A percentile compares a stretch with the other conserved stretches of the same genome.
Conservation (phyloP, 2,113 vertebrate genomes). For the Pogonocichla stellata region DNA sequence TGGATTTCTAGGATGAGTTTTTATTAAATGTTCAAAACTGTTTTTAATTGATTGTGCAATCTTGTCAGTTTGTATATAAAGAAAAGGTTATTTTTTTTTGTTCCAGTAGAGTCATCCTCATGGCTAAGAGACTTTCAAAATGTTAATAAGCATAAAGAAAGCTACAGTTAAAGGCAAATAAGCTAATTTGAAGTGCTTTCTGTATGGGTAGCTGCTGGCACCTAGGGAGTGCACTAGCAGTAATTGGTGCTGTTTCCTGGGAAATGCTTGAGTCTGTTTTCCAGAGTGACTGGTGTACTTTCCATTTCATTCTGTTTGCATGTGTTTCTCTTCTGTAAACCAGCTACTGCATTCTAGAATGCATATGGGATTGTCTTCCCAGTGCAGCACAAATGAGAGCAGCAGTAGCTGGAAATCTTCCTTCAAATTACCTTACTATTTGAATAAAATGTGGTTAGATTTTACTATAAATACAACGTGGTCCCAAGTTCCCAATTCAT, state of each 20-base stretch:
- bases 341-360: not conserved
- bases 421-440: not conserved
- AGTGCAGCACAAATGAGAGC: not conserved
- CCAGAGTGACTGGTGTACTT: not conserved
- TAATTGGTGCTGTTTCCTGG: not conserved
- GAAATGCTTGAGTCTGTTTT: not conserved
- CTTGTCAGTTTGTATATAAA: constrained; percentile 1
- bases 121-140: not conserved
- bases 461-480: not conserved
- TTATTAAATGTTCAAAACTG: not conserved
- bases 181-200: not conserved
- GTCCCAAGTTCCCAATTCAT: not conserved
- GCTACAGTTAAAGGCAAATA: not conserved
- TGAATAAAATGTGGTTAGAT: not conserved
- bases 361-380: not conserved
- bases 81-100: not conserved
- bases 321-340: not conserved
- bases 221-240: not conserved
- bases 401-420: not conserved
- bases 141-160: not conserved
- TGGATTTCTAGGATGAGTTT: constrained; percentile 87
- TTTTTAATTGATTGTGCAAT: not conserved
- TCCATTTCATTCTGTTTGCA: not conserved
- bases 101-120: not conserved
- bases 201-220: rapidly evolving